Evolutionary conservation across 2,888 invertebrate species (phyloP).

Genomic region (Limenitis camilla): DNA sequence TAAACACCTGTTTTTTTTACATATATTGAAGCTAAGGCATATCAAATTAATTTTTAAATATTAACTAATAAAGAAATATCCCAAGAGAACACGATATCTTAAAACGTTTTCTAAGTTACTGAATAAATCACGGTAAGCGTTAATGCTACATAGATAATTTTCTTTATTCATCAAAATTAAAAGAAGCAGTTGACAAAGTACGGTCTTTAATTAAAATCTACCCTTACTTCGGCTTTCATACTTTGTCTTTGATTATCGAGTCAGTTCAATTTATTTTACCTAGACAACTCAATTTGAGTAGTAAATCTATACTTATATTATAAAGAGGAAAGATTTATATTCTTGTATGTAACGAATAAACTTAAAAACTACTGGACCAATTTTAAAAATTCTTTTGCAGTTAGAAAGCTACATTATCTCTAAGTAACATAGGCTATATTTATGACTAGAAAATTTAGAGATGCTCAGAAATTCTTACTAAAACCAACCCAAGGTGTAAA

Average conservation of each 20-base stretch:
- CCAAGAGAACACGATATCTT: conserved; percentile 45
- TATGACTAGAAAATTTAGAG: too few species aligned
- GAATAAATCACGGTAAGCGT: conserved; percentile 66
- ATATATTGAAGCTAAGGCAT: neutral
- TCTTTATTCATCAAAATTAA: conserved; percentile 74
- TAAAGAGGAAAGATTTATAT: too few species aligned
- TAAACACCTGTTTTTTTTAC: neutral
- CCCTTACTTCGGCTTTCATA: conserved; percentile 50
- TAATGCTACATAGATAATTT: conserved; percentile 70
- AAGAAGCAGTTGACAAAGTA: conserved; percentile 70
- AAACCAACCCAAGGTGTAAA: too few species aligned
- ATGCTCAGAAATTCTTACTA: too few species aligned
- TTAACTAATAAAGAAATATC: conserved; percentile 53
- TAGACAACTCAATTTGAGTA: neutral
- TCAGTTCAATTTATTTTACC: conserved; percentile 25
- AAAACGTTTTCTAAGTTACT: conserved; percentile 54
- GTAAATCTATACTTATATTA: conserved; percentile 1
- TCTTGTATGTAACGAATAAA: too few species aligned
- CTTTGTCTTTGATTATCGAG: conserved; percentile 9
- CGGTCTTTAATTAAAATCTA: conserved; percentile 64
- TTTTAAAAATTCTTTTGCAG: too few species aligned
- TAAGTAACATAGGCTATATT: too few species aligned
- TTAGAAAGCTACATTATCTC: too few species aligned
- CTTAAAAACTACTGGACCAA: too few species aligned
- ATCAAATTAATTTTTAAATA: conserved; percentile 45